phyloP scores from a whole-genome alignment of 1,140 invertebrate genomes.

The Pseudomyrmex flavicornis region DNA sequence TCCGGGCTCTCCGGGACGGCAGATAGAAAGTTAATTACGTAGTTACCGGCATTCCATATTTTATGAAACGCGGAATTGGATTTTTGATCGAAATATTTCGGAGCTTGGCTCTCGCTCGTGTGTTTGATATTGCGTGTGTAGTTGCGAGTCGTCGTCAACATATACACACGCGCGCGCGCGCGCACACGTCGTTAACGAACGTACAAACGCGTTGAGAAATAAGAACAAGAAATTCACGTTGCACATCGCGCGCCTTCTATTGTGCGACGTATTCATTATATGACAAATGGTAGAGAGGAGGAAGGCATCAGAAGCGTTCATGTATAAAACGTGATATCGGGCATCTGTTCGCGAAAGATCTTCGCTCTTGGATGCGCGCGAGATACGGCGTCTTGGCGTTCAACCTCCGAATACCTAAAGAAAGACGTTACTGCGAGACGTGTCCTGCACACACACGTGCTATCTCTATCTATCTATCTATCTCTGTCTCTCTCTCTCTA shows the following conservation, averaged over 20 bases:
- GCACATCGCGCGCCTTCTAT: constrained; percentile 1
- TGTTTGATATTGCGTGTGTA: neutral
- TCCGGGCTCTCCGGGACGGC: neutral
- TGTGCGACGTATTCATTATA: neutral
- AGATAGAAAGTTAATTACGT: constrained; percentile 55
- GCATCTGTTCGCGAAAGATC: neutral
- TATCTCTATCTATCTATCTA: neutral
- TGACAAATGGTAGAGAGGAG: neutral
- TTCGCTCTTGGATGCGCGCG: neutral
- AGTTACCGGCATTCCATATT: constrained; percentile 61
- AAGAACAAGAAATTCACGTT: constrained; percentile 31
- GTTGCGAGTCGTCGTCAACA: constrained; percentile 4
- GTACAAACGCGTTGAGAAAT: too few species aligned
- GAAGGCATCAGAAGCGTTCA: neutral
- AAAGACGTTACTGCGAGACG: constrained; percentile 36
- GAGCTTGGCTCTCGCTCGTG: neutral
- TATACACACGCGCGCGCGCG: neutral
- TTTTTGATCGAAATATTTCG: constrained; percentile 56
- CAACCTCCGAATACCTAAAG: constrained; percentile 15
- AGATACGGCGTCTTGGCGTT: neutral
- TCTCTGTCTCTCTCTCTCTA: neutral
- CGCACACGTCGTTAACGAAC: neutral
- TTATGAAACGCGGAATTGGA: constrained; percentile 54
- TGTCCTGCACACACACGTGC: constrained; percentile 23
- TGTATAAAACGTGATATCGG: neutral